A percentile compares a stretch with the other conserved stretches of the same genome.
Evolutionary conservation across 2,113 vertebrate genomes (phyloP).

Genomic region (Odontesthes bonariensis): DNA sequence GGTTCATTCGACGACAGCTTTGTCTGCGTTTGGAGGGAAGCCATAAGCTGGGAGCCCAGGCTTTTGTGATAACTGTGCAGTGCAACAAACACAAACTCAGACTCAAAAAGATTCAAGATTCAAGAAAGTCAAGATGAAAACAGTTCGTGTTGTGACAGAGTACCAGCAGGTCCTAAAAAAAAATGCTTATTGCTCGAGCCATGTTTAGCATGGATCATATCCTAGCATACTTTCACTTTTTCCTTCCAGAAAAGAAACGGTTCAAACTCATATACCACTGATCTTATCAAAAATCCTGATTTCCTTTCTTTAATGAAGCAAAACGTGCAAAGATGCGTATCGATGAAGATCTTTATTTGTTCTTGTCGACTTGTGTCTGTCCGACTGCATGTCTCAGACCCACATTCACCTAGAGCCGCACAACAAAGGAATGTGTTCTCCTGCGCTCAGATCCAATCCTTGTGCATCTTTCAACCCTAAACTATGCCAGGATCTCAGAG

Average conservation of each 20-base stretch:
- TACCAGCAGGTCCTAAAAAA: neutral
- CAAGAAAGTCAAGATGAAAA: slow-evolving; percentile 1
- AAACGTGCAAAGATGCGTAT: neutral
- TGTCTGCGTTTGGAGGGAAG: slow-evolving; percentile 74
- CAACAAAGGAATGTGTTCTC: slow-evolving; percentile 64
- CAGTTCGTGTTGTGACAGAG: neutral
- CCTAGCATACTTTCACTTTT: neutral
- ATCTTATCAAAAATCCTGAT: neutral
- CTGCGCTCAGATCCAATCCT: slow-evolving; percentile 52
- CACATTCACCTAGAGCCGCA: slow-evolving; percentile 63
- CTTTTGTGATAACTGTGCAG: slow-evolving; percentile 70
- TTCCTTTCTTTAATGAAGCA: slow-evolving; percentile 5
- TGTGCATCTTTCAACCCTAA: slow-evolving; percentile 72
- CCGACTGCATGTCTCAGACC: slow-evolving; percentile 44
- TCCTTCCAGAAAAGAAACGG: neutral
- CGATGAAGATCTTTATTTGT: slow-evolving; percentile 8
- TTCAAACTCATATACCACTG: neutral
- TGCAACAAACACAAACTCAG: slow-evolving; percentile 29
- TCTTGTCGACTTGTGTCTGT: slow-evolving; percentile 14
- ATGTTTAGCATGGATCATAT: neutral
- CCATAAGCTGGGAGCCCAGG: slow-evolving; percentile 68
- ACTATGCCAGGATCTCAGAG: slow-evolving; percentile 66
- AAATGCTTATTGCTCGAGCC: neutral
- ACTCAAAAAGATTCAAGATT: neutral
- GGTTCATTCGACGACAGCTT: slow-evolving; percentile 74